Base-by-base conservation (phyloP, 2,797 vertebrate genomes). In the Etheostoma perlongum region DNA sequence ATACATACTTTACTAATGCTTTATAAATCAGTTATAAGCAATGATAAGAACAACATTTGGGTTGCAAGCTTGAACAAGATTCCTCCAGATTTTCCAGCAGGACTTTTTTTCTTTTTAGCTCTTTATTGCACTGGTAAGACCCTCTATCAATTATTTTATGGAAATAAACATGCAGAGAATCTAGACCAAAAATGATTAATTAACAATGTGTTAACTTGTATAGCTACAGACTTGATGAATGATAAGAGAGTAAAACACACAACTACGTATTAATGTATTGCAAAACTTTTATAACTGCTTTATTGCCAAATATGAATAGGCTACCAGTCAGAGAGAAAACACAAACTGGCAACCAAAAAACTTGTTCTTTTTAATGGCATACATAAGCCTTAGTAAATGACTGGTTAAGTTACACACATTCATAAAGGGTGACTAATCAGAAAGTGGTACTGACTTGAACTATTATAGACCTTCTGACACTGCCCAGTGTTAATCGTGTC, bases 401-500 rank as follows among this genome's bases (percentile, higher is more conserved):
- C 44, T 8, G 16, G 1, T 27, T 25, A 12, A 69, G 25, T 44
- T 21, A 70, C 12, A 15, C 2, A 7, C 30, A 2, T 33, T 21
- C 30, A 16, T 18, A 14, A 8, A 57, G 8, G 27, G 21, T 44
- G 51, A 59, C 6, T 49, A 13, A 25, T 60, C 15, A 66, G 58
- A 40, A 36, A 55, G 44, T 55, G 52, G 4, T 0, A 7, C 44
- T 4, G 6, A 4, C 8, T 14, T 51, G 44, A 40, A 54, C 25
- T 15, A 19, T 19, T 67, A 79, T 69, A 83, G 64, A 64, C 53
- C 44, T 68, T 60, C 55, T 75, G 54, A 70, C 78, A 72, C 68
- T 15, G 54, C 19, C 70, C 53, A 49, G 78, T 76, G 81, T 79
- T 87, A 85, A 85, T 77, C 73, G 21, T 54, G 70, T 88, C 81